Evolutionary conservation across 2,888 invertebrate species (phyloP).

Genomic region (Zhuqinia jingwanae): DNA sequence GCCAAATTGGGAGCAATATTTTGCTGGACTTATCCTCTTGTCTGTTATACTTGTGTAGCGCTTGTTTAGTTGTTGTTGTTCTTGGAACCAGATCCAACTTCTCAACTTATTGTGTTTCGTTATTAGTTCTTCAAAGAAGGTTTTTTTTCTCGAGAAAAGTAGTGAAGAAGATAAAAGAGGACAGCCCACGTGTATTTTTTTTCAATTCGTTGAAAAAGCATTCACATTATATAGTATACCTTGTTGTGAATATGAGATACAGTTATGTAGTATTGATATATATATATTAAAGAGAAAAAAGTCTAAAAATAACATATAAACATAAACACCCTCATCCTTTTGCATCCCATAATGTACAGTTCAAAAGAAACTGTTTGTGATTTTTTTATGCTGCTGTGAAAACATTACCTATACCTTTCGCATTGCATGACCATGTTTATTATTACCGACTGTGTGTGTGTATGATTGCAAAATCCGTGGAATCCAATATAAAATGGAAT

Average conservation of each 20-base stretch:
- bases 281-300: neutral
- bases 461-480: constrained; percentile 23
- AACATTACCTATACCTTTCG: neutral
- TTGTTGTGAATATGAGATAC: neutral
- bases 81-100: constrained; percentile 21
- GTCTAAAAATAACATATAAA: neutral
- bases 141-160: too few species aligned
- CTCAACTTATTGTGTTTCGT: constrained; percentile 13
- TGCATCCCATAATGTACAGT: neutral
- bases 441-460: constrained; percentile 22
- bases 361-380: constrained; percentile 1
- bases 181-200: constrained; percentile 36
- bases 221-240: too few species aligned
- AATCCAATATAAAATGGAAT: constrained; percentile 5
- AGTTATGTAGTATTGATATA: neutral
- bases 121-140: constrained; percentile 58
- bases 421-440: constrained; percentile 18
- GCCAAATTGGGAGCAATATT: neutral
- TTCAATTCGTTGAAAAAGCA: constrained; percentile 55
- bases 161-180: constrained; percentile 29
- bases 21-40: constrained; percentile 8
- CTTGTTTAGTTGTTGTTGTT: neutral
- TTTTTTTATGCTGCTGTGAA: constrained; percentile 13
- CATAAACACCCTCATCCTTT: neutral
- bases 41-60: too few species aligned